Evolutionary conservation across 1,140 invertebrate species (phyloP), one percentile per base, ranked within the genome.

Genomic region (Drosophila pallidifrons): DNA sequence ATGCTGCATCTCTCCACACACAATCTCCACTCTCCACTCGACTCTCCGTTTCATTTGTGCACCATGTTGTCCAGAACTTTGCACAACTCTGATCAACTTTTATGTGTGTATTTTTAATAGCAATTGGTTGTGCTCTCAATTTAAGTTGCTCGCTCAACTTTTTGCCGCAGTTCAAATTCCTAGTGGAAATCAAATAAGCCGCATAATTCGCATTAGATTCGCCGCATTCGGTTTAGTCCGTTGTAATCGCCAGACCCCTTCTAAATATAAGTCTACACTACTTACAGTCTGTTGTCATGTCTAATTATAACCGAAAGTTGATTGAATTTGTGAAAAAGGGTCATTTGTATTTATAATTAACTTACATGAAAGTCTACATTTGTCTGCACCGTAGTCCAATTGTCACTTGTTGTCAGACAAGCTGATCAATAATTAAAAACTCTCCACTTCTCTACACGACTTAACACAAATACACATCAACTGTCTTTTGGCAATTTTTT

Each of bases 61-160:
- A 35, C 16, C 20, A 25, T 2, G 3, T 25, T 25, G 20, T 4
- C 20, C 20, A 25, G 20, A 25, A 25, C 20, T 25, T 25, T 25
- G 20, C 20, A 25, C 20, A 25, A 25, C 20, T 25, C 20, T 25
- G 20, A 25, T 4, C 20, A 25, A 25, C 20, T 25, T 38, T 20
- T 51, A 57, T 64, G 55, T 63, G 46, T 54, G n/a, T 38, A 30
- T 46, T 54, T 43, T 66, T 59, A 52, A 35, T 32, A 32, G 13
- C 58, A 28, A 69, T 72, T 49, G 59, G 49, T 28, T 15, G 28
- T 41, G 25, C 51, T 35, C 32, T 35, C 69, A 72, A 72, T 66
- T 71, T 13, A 70, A 65, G 51, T 71, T 71, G n/a, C 49, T 4
- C 46, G 30, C 59, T 61, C 59, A 61, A 61, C 59, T 61, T 63